A percentile compares a stretch with the other conserved stretches of the same genome.
Evolutionary conservation across 2,888 invertebrate species (phyloP).

Genomic region (Synanthedon vespiformis): DNA sequence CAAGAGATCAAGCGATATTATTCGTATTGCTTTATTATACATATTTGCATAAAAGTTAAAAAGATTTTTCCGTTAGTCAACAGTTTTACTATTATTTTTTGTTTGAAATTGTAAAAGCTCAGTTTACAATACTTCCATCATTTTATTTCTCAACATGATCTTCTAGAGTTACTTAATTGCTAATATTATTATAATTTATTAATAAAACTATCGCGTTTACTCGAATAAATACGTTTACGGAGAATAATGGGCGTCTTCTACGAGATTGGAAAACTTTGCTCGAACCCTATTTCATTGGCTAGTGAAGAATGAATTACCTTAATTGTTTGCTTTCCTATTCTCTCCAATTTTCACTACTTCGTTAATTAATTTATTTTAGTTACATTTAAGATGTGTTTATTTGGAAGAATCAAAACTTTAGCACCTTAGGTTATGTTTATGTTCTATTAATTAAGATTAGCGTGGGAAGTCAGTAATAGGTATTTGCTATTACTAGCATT

Average conservation of each 20-base stretch:
- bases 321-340: constrained; percentile 20
- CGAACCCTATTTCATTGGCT: constrained; percentile 14
- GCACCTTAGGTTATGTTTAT: background rate
- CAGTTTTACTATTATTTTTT: too few species aligned
- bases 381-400: too few species aligned
- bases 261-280: constrained; percentile 25
- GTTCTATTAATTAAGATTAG: background rate
- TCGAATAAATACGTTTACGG: constrained; percentile 9
- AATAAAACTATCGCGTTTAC: background rate
- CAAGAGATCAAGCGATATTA: too few species aligned
- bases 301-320: constrained; percentile 23
- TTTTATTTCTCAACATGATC: too few species aligned
- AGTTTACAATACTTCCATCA: too few species aligned
- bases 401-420: too few species aligned
- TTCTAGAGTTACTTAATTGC: background rate
- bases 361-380: background rate
- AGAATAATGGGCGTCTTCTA: constrained; percentile 18
- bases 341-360: background rate
- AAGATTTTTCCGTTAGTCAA: too few species aligned
- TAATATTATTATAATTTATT: background rate
- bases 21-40: too few species aligned
- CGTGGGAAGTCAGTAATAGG: too few species aligned
- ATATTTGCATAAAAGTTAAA: too few species aligned
- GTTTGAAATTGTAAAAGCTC: too few species aligned
- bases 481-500: too few species aligned